Evolutionary conservation across 2,113 vertebrate genomes (phyloP).

Genomic region (Tachycineta bicolor): DNA sequence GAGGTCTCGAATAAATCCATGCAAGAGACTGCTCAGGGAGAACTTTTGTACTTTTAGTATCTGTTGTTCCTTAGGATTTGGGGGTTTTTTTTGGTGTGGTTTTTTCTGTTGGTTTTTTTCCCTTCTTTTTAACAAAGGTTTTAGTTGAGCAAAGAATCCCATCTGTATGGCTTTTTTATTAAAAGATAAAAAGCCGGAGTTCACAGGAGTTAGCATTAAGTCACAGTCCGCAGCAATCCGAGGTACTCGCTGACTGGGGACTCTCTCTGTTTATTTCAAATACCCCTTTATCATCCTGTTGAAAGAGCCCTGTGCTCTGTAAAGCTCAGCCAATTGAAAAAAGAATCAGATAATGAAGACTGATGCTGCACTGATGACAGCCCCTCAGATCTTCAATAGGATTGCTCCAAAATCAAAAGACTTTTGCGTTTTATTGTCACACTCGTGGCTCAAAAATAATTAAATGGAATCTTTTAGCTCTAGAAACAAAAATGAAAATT

Average conservation of each 20-base stretch:
- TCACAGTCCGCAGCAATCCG: conserved; percentile 58
- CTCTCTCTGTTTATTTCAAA: conserved; percentile 73
- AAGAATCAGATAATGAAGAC: conserved; percentile 72
- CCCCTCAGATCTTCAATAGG: conserved; percentile 64
- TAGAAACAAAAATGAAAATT: conserved; percentile 37
- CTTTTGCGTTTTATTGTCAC: conserved; percentile 60
- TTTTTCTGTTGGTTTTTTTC: no score
- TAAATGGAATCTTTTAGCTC: conserved; percentile 48
- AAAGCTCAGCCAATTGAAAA: conserved; percentile 69
- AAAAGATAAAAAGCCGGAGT: conserved; percentile 73
- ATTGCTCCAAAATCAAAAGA: conserved; percentile 74
- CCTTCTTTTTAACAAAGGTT: conserved; percentile 43
- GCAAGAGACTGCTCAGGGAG: background rate
- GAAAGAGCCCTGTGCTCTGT: conserved; percentile 67
- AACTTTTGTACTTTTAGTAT: conserved; percentile 4
- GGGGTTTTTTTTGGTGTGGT: no score
- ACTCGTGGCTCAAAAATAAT: conserved; percentile 58
- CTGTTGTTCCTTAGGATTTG: background rate
- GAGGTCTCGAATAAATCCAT: background rate
- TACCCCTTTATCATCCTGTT: conserved; percentile 68
- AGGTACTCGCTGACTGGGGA: conserved; percentile 64
- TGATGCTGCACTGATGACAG: conserved; percentile 54
- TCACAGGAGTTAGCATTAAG: conserved; percentile 71
- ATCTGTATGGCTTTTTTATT: conserved; percentile 62
- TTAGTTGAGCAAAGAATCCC: conserved; percentile 52